These are phyloP conservation scores for Bos indicus DNA, from an alignment of 2,113 vertebrate species.

Conservation along the genomic window DNA sequence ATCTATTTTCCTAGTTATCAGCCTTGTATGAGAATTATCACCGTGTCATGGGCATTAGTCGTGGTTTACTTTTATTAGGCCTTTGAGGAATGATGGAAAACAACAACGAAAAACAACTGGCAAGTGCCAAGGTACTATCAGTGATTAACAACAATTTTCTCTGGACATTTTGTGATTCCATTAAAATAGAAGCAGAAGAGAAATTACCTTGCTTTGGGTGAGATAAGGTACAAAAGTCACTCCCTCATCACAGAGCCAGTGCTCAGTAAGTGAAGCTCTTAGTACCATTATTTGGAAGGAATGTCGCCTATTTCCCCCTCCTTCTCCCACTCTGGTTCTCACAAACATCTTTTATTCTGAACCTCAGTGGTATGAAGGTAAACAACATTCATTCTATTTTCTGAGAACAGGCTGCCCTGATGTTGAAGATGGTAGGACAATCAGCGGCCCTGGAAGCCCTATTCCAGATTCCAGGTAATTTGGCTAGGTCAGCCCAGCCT, in stretches of 20 bases:
- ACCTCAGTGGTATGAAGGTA: neutral
- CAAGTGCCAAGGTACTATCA: neutral
- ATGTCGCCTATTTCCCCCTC: neutral
- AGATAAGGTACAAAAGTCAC: neutral
- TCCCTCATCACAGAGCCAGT: neutral
- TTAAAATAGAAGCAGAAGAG: slow-evolving; percentile 8
- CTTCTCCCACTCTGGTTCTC: neutral
- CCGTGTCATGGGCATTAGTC: neutral
- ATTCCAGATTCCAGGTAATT: neutral
- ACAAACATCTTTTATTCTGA: neutral
- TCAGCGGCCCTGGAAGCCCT: neutral
- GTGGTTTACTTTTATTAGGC: neutral
- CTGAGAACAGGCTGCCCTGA: neutral
- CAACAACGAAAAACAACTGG: neutral
- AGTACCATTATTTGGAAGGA: neutral
- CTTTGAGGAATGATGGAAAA: neutral
- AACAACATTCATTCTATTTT: neutral
- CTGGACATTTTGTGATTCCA: neutral
- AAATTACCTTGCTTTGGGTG: neutral
- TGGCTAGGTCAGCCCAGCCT: slow-evolving; percentile 37
- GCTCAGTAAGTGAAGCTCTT: neutral
- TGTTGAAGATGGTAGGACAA: neutral
- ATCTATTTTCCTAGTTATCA: neutral
- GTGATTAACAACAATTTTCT: neutral
- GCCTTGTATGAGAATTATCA: neutral